A percentile compares a stretch with the other conserved stretches of the same genome.
Evolutionary conservation across 1,140 invertebrate genomes (phyloP).

Genomic region (Lordiphosa stackelbergi): DNA sequence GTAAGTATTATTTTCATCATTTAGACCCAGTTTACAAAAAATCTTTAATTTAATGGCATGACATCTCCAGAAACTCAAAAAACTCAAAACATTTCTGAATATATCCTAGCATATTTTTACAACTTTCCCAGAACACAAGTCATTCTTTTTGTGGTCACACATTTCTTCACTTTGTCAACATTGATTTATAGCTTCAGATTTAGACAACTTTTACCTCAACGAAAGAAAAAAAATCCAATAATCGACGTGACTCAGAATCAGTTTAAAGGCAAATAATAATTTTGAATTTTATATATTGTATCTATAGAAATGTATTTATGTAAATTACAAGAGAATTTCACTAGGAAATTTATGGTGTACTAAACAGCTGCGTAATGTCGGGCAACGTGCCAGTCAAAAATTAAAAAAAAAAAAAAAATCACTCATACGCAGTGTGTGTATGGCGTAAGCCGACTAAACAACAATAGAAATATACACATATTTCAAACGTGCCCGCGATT

Average conservation of each 20-base stretch:
- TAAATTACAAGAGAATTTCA: constrained; percentile 44
- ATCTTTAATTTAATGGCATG: constrained; percentile 15
- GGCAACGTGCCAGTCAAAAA: constrained; percentile 54
- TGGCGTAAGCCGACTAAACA: constrained; percentile 52
- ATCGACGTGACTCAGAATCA: constrained; percentile 37
- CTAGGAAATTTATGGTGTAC: constrained; percentile 38
- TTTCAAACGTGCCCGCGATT: constrained; percentile 15
- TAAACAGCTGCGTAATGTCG: constrained; percentile 72
- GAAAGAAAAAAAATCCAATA: constrained; percentile 5
- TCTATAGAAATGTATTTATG: constrained; percentile 23
- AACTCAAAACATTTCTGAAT: neutral
- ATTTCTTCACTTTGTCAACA: constrained; percentile 31
- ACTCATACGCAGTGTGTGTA: constrained; percentile 60
- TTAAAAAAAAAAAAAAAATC: constrained; percentile 34
- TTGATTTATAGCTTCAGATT: constrained; percentile 54
- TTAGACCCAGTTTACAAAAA: constrained; percentile 5
- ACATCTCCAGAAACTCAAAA: constrained; percentile 1
- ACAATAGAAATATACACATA: constrained; percentile 52
- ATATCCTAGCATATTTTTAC: constrained; percentile 3
- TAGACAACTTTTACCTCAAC: constrained; percentile 18
- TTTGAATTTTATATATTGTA: constrained; percentile 12
- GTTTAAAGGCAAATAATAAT: constrained; percentile 34
- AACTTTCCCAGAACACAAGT: constrained; percentile 11
- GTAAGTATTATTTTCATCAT: too few species aligned
- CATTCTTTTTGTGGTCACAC: constrained; percentile 1